A percentile compares a stretch with the other conserved stretches of the same genome.
phyloP scores from a whole-genome alignment of 2,888 invertebrate species.

The Coenonympha glycerion region DNA sequence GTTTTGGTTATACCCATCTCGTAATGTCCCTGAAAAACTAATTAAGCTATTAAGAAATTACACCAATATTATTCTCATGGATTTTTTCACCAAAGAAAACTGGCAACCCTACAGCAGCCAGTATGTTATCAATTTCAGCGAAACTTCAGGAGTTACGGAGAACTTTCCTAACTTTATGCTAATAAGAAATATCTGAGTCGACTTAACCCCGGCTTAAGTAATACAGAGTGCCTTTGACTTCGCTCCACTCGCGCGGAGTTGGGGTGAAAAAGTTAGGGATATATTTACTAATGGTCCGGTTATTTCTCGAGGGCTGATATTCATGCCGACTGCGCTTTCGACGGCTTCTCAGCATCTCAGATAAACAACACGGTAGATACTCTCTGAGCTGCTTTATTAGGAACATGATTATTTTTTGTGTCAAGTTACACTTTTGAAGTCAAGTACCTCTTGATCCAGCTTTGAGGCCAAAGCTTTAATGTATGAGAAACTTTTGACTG shows the following conservation, averaged over 20 bases:
- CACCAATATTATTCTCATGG: too few species aligned
- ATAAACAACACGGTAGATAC: too few species aligned
- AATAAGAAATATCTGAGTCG: slow-evolving; percentile 60
- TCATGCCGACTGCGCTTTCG: background rate
- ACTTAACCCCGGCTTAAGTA: slow-evolving; percentile 62
- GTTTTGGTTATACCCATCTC: too few species aligned
- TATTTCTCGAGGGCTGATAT: slow-evolving; percentile 28
- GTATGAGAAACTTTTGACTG: too few species aligned
- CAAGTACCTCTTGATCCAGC: too few species aligned
- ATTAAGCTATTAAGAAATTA: too few species aligned
- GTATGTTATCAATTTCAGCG: slow-evolving; percentile 61
- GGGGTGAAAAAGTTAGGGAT: slow-evolving; percentile 38
- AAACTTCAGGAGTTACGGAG: slow-evolving; percentile 57
- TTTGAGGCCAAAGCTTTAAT: too few species aligned
- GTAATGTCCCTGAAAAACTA: too few species aligned
- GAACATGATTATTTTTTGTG: too few species aligned
- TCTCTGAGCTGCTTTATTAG: too few species aligned
- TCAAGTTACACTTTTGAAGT: too few species aligned
- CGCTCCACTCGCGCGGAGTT: slow-evolving; percentile 36
- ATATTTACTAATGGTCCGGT: slow-evolving; percentile 40
- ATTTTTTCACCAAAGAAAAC: background rate
- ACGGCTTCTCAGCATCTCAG: too few species aligned
- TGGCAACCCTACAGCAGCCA: slow-evolving; percentile 8
- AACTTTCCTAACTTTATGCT: slow-evolving; percentile 60
- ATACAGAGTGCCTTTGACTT: slow-evolving; percentile 59